phyloP scores from a whole-genome alignment of 92 coral and sea anemone genomes.

The Bergia puertoricense region DNA sequence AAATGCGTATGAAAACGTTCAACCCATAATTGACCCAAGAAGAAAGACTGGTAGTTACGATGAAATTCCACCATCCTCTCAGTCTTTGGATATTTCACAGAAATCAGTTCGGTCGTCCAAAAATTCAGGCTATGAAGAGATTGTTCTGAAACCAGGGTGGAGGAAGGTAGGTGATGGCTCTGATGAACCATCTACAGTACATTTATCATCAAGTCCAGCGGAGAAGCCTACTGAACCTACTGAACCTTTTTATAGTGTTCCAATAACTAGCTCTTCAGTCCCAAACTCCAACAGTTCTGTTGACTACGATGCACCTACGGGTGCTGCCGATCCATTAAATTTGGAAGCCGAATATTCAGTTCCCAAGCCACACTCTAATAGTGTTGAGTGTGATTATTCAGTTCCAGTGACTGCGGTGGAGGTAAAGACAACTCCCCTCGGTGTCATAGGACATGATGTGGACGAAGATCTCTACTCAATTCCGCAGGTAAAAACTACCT shows the following conservation, averaged over 20 bases:
- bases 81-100: neutral
- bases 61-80: neutral
- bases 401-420: constrained; percentile 16
- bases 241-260: neutral
- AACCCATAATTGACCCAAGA: neutral
- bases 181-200: neutral
- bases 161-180: neutral
- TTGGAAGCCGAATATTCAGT: constrained; percentile 24
- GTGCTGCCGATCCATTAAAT: neutral
- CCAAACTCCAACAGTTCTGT: neutral
- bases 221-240: neutral
- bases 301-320: neutral
- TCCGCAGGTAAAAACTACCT: constrained; percentile 14
- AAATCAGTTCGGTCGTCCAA: neutral
- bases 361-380: constrained; percentile 32
- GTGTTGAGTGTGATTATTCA: constrained; percentile 20
- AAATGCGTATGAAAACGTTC: constrained; percentile 1
- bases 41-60: neutral
- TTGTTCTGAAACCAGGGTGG: neutral
- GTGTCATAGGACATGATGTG: constrained; percentile 13
- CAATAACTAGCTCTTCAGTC: neutral
- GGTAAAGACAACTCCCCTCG: neutral
- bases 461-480: constrained; percentile 35
- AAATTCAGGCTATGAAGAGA: constrained; percentile 30
- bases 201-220: neutral